A percentile compares a stretch with the other conserved stretches of the same genome.
Conservation (phyloP, 1,140 invertebrate species). For the Cherax quadricarinatus region DNA sequence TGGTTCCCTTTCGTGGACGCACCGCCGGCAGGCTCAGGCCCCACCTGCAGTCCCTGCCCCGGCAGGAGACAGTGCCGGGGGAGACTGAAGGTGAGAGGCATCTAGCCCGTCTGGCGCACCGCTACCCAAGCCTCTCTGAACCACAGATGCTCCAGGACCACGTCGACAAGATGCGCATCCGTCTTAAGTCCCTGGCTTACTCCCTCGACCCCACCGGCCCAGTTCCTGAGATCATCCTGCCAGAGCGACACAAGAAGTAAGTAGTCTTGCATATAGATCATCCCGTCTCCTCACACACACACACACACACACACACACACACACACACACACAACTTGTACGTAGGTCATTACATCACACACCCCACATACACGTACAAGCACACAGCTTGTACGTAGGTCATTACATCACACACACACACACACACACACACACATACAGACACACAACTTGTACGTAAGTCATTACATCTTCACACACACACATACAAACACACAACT, state of each 20-base stretch:
- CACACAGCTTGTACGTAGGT: too few relatives aligned
- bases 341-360: too few relatives aligned
- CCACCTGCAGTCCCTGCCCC: slow-evolving; percentile 26
- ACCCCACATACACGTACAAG: too few relatives aligned
- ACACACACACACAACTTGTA: not conserved
- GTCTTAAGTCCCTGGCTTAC: slow-evolving; percentile 71
- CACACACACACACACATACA: too few relatives aligned
- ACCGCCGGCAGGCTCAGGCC: slow-evolving; percentile 11
- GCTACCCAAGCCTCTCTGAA: slow-evolving; percentile 72
- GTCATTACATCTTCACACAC: too few relatives aligned
- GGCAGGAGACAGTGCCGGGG: not conserved
- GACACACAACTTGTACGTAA: too few relatives aligned
- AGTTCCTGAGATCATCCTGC: slow-evolving; percentile 71
- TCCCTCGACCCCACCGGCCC: slow-evolving; percentile 73
- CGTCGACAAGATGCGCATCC: slow-evolving; percentile 72
- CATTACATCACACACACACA: too few relatives aligned
- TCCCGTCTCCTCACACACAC: not conserved
- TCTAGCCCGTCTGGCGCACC: slow-evolving; percentile 56
- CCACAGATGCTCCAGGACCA: slow-evolving; percentile 73
- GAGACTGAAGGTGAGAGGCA: slow-evolving; percentile 65
- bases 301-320: not conserved
- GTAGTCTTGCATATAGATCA: not conserved
- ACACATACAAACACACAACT: too few relatives aligned
- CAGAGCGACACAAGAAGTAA: slow-evolving; percentile 54
- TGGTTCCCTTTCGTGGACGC: slow-evolving; percentile 22